Base-by-base conservation (phyloP, 2,797 vertebrate species). In the Typhlichthys subterraneus region DNA sequence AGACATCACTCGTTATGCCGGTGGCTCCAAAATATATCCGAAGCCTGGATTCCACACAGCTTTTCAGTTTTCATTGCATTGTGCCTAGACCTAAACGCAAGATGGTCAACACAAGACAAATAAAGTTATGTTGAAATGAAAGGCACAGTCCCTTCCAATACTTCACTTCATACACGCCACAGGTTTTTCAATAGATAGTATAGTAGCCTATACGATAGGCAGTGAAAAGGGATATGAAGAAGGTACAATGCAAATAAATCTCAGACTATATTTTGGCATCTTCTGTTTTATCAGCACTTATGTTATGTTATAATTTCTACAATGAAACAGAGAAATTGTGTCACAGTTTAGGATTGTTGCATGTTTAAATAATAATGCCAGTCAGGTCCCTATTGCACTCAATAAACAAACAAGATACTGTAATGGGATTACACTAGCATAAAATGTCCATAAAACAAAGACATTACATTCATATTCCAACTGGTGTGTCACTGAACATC, bases 1-100 rank as follows among this genome's bases (percentile, higher is more conserved):
- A 79, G 74, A 76, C 90, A 90, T 90, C 78, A 70, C 80, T 85
- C 75, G 68, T 76, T 79, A 66, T 9, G 69, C 74, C 68, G 71
- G 70, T 38, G 67, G 72, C 71, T 77, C 68, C 79, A 79, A 73
- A 78, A 77, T 45, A 42, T 70, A 70, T 23, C 73, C 62, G 76
- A 68, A 75, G 72, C 48, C 82, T 73, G 75, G 73, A 81, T 77
- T 61, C 59, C 17, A 8, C 59, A 57, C 59, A 47, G 67, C 47
- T 52, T 55, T 71, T 72, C 72, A 12, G 62, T 84, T 85, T 59
- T 88, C 88, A 89, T 88, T 72, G 80, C 85, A 83, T 59, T 69
- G 53, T 10, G 67, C 47, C 74, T 48, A 76, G 75, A 88, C 69
- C 89, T 90, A 83, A 61, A 79, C 81, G 70, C 0, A 50, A 63